Percentiles rank a stretch among this genome's conserved stretches.
phyloP scores from a whole-genome alignment of 2,113 vertebrate species.

The Anthoscopus minutus region DNA sequence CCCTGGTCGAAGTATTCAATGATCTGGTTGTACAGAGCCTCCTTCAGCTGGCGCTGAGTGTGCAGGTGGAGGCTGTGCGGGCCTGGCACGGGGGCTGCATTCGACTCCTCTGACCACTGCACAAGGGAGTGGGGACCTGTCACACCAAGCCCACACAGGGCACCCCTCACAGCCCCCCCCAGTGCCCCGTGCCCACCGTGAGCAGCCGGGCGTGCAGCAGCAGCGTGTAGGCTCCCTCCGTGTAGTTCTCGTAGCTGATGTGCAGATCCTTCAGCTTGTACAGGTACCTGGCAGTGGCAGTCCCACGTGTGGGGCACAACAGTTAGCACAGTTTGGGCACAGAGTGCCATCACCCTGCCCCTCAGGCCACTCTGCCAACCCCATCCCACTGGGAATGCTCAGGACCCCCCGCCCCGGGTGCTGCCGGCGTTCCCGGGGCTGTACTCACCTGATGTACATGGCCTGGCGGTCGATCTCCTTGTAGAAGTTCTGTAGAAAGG shows the following conservation, averaged over 20 bases:
- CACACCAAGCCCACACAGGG: accelerated
- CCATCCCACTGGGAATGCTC: not conserved
- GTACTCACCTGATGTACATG: slow-evolving; percentile 62
- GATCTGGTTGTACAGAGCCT: slow-evolving; percentile 61
- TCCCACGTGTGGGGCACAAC: not conserved
- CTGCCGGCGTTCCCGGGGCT: accelerated
- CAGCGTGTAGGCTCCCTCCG: slow-evolving; percentile 48
- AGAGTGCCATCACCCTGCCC: not conserved
- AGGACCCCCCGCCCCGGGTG: accelerated
- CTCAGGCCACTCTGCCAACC: accelerated
- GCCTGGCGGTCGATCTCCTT: slow-evolving; percentile 63
- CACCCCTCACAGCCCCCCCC: accelerated
- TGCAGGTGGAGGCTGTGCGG: not conserved
- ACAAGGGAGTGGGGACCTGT: not conserved
- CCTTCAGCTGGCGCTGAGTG: slow-evolving; percentile 64
- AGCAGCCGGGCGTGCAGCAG: slow-evolving; percentile 47
- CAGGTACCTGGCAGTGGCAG: not conserved
- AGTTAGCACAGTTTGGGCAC: not conserved
- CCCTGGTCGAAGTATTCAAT: slow-evolving; percentile 55
- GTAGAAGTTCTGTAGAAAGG: slow-evolving; percentile 61
- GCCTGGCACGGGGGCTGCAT: not conserved
- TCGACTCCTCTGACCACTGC: slow-evolving; percentile 49
- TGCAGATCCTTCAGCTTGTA: slow-evolving; percentile 60
- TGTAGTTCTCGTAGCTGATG: slow-evolving; percentile 54
- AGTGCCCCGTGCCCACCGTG: not conserved